These are phyloP conservation scores for Tetranychus truncatus DNA, from an alignment of 2,888 invertebrate genomes.

Conservation along the genomic window DNA sequence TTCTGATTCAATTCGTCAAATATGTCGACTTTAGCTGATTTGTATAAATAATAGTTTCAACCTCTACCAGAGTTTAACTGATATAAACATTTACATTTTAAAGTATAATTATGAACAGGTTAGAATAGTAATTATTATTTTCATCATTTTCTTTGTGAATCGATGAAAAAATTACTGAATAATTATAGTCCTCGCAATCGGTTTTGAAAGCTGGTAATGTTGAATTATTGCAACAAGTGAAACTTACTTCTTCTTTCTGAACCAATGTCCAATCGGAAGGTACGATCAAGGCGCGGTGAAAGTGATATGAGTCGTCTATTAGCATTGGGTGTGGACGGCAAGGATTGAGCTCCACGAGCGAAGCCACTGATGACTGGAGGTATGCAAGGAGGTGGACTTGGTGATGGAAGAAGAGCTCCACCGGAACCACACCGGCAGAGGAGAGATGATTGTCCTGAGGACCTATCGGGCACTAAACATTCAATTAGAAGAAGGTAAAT, in stretches of 20 bases:
- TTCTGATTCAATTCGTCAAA: no score
- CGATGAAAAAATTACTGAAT: no score
- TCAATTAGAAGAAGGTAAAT: neutral
- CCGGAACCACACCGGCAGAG: slow-evolving; percentile 17
- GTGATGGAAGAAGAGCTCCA: slow-evolving; percentile 15
- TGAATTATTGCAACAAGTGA: neutral
- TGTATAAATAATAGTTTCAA: no score
- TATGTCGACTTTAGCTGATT: no score
- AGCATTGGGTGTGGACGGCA: slow-evolving; percentile 22
- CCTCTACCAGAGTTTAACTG: no score
- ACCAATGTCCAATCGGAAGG: slow-evolving; percentile 5
- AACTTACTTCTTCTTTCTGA: slow-evolving; percentile 7
- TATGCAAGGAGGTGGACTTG: slow-evolving; percentile 6
- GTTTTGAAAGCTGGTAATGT: no score
- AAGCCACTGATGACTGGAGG: neutral
- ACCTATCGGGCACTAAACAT: neutral
- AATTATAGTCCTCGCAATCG: no score
- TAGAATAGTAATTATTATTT: no score
- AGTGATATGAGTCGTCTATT: slow-evolving; percentile 15
- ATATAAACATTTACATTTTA: no score
- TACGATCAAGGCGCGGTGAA: slow-evolving; percentile 8
- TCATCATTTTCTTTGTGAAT: no score
- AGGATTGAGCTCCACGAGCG: slow-evolving; percentile 20
- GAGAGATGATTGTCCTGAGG: slow-evolving; percentile 11
- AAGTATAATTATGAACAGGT: no score